Evolutionary conservation across 2,113 vertebrate species (phyloP), one percentile per base, ranked within the genome.

Genomic region (Paraplagusia blochii): DNA sequence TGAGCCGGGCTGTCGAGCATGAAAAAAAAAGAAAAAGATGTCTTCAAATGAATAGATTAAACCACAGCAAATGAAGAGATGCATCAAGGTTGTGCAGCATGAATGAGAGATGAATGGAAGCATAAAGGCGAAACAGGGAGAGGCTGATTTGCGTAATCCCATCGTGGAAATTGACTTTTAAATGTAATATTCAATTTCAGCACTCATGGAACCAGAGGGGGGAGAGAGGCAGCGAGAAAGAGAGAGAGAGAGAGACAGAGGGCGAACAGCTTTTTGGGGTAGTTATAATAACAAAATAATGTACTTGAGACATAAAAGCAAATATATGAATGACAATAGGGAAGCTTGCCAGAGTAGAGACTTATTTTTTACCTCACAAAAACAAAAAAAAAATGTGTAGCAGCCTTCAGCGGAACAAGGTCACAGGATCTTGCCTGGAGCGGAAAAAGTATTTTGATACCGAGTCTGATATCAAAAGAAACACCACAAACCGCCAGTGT

Each of bases 271-370:
- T 82, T 85, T 84, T 85, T 84, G 68, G 68, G 76, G 82, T 87
- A 85, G 88, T 87, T 83, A 87, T 86, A 90, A 90, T 88, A 89
- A 90, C 88, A 90, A 88, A 90, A 89, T 89, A 88, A 90, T 88
- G 85, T 86, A 84, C 80, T 86, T 80, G 76, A 87, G 77, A 88
- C 78, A 86, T 89, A 88, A 90, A 90, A 90, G 88, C 87, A 88
- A 85, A 88, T 84, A 81, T 81, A 77, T 51, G 77, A 88, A 85
- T 82, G 84, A 84, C 72, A 82, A 84, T 35, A 77, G 80, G 48
- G 34, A 15, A 48, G 70, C 77, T 76, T 68, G 38, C 44, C 69
- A 71, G 72, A 69, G 66, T 19, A 58, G 66, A 71, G 77, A 76
- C 67, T 72, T 76, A n/a, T 76, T 89, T 81, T 85, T 53, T 58